Percentiles rank a stretch among this genome's conserved stretches.
Conservation (phyloP, 2,113 vertebrate genomes). For the Platanista minor region DNA sequence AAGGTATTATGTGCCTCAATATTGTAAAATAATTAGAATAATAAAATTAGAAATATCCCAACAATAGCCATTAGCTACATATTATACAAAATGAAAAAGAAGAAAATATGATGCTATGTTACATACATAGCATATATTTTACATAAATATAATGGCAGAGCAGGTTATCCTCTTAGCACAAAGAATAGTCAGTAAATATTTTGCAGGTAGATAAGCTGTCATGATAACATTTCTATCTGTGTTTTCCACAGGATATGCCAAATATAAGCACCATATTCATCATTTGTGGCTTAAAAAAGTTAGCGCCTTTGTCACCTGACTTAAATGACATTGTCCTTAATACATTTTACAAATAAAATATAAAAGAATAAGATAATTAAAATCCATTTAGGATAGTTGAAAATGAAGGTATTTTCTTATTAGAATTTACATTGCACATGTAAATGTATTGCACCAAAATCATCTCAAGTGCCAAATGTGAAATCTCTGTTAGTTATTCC, state of each 20-base stretch:
- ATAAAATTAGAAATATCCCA: background rate
- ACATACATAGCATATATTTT: background rate
- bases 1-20: background rate
- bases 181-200: background rate
- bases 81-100: background rate
- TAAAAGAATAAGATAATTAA: conserved; percentile 5
- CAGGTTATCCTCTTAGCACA: background rate
- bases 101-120: background rate
- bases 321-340: background rate
- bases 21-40: background rate
- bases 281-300: background rate
- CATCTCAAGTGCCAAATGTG: background rate
- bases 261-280: background rate
- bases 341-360: background rate
- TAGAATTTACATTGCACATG: background rate
- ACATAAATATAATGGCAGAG: background rate
- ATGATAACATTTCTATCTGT: background rate
- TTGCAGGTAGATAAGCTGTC: background rate
- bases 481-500: conserved; percentile 23
- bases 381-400: background rate
- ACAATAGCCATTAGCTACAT: background rate
- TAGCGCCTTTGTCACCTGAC: background rate
- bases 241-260: background rate
- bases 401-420: background rate
- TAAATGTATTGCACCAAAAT: background rate